Evolutionary conservation across 2,888 invertebrate species (phyloP), one percentile per base, ranked within the genome.

Genomic region (Melinopterus prodromus): DNA sequence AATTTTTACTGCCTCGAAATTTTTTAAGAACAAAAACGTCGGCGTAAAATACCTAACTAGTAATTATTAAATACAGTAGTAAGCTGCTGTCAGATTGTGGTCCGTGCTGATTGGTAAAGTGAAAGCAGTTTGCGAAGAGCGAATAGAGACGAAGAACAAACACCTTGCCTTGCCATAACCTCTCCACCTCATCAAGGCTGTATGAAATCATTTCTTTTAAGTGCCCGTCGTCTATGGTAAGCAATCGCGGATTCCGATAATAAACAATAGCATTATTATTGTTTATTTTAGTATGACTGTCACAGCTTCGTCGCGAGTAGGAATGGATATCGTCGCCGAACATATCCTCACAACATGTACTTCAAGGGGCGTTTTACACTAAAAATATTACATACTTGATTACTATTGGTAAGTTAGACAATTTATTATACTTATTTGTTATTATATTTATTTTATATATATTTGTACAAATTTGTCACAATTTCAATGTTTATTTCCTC

Each of bases 121-220:
- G 53, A 53, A 53, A 53, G 53, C 53, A 6, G 12, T 12, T 7
- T 7, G 7, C 12, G 53, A 53, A 7, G 1, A 12, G 9, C 53
- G 53, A 53, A 53, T 1, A 53, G 53, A 53, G 53, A 12, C 53
- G 53, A 53, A 53, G 53, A 53, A 53, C 26, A 53, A 12, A 53
- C 53, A 53, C 53, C 53, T 53, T 53, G 53, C 53, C 53, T 53
- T 53, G 53, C 53, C 53, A 53, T 53, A 53, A 53, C 53, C 53
- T 53, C 53, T 9, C 12, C 53, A 26, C 26, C 26, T 26, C 53
- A 12, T 53, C 53, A 53, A 53, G 53, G 53, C 53, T 53, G 53
- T 53, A 53, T 53, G 53, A 53, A 53, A 53, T 53, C 53, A 53
- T 12, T 53, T 7, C 7, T 53, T 53, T 53, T 12, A 53, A 53